Conservation (phyloP, 2,888 invertebrate species). For the Tetheella fluctuosa region DNA sequence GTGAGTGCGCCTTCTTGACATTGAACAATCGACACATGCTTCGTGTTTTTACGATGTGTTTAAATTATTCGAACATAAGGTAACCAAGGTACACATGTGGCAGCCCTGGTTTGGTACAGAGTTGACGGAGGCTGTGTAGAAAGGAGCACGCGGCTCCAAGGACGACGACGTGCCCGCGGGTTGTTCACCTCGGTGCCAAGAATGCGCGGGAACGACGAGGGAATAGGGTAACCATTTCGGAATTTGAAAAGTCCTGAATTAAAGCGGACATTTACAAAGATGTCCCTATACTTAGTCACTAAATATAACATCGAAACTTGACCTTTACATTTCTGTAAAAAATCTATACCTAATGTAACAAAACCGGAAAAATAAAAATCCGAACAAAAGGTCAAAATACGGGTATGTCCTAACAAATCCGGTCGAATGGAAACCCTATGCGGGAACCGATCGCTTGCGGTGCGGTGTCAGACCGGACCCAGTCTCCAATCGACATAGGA, state of each 20-base stretch:
- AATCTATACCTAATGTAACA: no score
- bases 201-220: slow-evolving; percentile 65
- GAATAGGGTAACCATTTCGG: slow-evolving; percentile 25
- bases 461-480: slow-evolving; percentile 18
- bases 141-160: slow-evolving; percentile 73
- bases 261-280: no score
- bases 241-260: no score
- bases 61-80: neutral
- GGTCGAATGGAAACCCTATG: slow-evolving; percentile 9
- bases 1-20: neutral
- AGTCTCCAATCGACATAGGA: slow-evolving; percentile 16
- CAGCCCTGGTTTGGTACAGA: slow-evolving; percentile 24
- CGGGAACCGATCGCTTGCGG: slow-evolving; percentile 55
- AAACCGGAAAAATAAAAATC: no score
- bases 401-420: no score
- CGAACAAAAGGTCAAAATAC: no score
- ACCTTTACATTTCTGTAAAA: no score
- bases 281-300: no score
- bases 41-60: neutral
- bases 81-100: slow-evolving; percentile 13
- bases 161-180: slow-evolving; percentile 75
- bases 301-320: no score
- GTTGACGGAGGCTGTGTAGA: slow-evolving; percentile 58
- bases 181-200: slow-evolving; percentile 76
- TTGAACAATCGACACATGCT: neutral